A percentile compares a stretch with the other conserved stretches of the same genome.
phyloP scores from a whole-genome alignment of 92 coral and sea anemone genomes.

The Isaurus tuberculatus region DNA sequence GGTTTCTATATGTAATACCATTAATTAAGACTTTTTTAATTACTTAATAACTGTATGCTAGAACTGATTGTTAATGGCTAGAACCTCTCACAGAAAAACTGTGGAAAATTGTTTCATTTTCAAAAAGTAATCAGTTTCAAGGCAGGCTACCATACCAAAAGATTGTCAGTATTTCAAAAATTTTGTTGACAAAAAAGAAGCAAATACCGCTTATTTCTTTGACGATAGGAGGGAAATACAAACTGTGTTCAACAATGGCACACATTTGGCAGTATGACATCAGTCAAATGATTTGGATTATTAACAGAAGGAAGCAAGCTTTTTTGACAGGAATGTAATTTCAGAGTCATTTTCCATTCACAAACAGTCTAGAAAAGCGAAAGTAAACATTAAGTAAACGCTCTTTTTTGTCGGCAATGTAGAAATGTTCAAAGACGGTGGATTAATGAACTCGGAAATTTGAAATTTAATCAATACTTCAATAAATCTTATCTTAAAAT shows the following conservation, averaged over 20 bases:
- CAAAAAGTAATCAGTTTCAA: too few relatives aligned
- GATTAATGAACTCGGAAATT: not conserved
- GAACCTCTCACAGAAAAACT: not conserved
- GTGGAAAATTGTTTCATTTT: not conserved
- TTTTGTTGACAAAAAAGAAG: slow-evolving; percentile 6
- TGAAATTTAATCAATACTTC: not conserved
- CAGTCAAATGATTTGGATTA: not conserved
- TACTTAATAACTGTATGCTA: not conserved
- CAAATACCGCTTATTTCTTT: not conserved
- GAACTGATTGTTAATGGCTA: not conserved
- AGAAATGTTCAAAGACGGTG: not conserved
- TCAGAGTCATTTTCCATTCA: not conserved
- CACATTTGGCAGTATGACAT: not conserved
- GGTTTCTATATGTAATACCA: too few relatives aligned
- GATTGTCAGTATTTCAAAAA: not conserved
- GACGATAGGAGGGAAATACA: not conserved
- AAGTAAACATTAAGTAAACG: too few relatives aligned
- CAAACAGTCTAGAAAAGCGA: not conserved
- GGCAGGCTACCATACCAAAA: not conserved
- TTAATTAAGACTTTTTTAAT: too few relatives aligned
- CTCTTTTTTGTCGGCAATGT: slow-evolving; percentile 12
- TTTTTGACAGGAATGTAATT: not conserved
- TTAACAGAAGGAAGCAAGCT: slow-evolving; percentile 3
- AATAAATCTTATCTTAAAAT: not conserved
- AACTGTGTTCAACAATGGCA: not conserved